phyloP scores from a whole-genome alignment of 2,888 invertebrate genomes.

The Peribatodes rhomboidaria region DNA sequence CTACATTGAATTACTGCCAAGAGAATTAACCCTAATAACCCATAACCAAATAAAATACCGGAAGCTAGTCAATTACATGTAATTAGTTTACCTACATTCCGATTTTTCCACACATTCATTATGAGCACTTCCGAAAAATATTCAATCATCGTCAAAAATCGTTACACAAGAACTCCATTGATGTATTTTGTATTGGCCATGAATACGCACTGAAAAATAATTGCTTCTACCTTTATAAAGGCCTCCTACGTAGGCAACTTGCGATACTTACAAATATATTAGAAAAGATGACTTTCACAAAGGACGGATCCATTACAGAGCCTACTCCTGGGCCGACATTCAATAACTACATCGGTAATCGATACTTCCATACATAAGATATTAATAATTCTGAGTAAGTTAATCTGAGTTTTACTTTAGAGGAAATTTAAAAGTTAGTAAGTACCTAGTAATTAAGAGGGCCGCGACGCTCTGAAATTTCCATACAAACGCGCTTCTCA shows the following conservation, averaged over 20 bases:
- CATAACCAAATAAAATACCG: neutral
- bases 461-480: no score
- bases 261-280: slow-evolving; percentile 24
- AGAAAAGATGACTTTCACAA: slow-evolving; percentile 42
- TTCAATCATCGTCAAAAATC: slow-evolving; percentile 14
- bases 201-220: slow-evolving; percentile 1
- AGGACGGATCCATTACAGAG: slow-evolving; percentile 35
- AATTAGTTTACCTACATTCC: neutral
- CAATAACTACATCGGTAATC: slow-evolving; percentile 37
- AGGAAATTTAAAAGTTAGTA: slow-evolving; percentile 20
- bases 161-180: slow-evolving; percentile 10
- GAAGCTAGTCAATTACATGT: no score
- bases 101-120: neutral
- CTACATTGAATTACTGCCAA: neutral
- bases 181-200: slow-evolving; percentile 11
- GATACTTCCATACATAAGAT: slow-evolving; percentile 30
- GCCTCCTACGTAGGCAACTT: slow-evolving; percentile 13
- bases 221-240: slow-evolving; percentile 13
- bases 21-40: no score
- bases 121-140: neutral
- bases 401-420: neutral
- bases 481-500: no score
- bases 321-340: slow-evolving; percentile 32
- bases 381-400: slow-evolving; percentile 20
- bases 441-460: no score